A percentile compares a stretch with the other conserved stretches of the same genome.
Evolutionary conservation across 2,113 vertebrate species (phyloP).

Genomic region (Tragelaphus buxtoni): DNA sequence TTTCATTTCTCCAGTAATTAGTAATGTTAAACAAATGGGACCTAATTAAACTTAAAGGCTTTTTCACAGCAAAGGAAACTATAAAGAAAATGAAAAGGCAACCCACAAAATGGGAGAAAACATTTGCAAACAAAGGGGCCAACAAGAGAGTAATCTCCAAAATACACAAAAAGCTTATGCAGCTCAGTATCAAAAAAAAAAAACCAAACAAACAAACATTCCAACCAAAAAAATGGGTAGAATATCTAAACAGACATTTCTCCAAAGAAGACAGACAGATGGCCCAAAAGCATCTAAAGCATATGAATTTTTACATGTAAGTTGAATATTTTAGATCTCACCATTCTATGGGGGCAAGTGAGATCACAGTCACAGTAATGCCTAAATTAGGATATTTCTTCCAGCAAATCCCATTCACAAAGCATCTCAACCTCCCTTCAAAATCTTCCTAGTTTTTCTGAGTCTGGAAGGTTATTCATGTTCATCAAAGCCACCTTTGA

Average conservation of each 20-base stretch:
- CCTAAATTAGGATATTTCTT: background rate
- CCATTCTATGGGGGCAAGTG: background rate
- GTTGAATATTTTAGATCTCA: background rate
- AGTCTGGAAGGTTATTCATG: background rate
- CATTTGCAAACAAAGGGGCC: background rate
- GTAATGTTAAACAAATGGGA: background rate
- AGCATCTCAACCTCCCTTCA: background rate
- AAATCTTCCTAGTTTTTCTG: background rate
- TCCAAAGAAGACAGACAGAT: background rate
- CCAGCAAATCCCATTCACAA: background rate
- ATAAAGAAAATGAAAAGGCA: background rate
- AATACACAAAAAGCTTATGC: background rate
- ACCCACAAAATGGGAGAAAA: background rate
- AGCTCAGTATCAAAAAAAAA: background rate
- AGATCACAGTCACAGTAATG: background rate
- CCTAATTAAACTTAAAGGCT: background rate
- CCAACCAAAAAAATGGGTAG: background rate
- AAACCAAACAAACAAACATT: background rate
- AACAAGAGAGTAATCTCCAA: background rate
- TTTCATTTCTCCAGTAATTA: background rate
- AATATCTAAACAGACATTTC: background rate
- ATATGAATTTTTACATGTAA: background rate
- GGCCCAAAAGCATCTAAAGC: background rate
- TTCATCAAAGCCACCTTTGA: background rate
- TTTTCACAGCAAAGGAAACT: background rate